Evolutionary conservation across 2,113 vertebrate species (phyloP), one percentile per base, ranked within the genome.

Genomic region (Chloebia gouldiae): DNA sequence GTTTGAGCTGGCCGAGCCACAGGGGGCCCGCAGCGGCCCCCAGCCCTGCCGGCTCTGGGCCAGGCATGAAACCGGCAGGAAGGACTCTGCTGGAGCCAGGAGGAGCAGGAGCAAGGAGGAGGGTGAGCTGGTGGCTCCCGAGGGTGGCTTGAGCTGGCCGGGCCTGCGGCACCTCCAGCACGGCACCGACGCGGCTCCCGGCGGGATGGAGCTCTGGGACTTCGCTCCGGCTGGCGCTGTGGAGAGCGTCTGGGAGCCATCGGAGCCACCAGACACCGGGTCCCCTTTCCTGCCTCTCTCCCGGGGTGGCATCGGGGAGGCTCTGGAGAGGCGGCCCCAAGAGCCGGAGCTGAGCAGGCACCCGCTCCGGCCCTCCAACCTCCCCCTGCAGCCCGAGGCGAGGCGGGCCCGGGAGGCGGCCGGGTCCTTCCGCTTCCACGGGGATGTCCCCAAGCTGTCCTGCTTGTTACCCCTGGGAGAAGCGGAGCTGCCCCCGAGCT

Each of bases 1-100:
- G 69, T 93, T 98, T 12, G 98, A 98, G 60, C 98, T 98, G 13
- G 97, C 98, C 1, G 97, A 97, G 59, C 61, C 95, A 5, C 98
- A 97, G 73, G 89, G 91, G 12, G 79, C 94, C 94, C 90, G 87
- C 84, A 79, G 87, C 12, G 61, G 66, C 60, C 89, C 97, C 61
- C 79, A 94, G 93, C 97, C 94, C 0, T 81, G 92, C 78, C 75
- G 91, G 54, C 87, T 83, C 50, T 85, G 91, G 88, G 28, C 66
- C 4, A 89, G 61, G 50, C 37, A 59, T 8, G 96, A 96, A 3
- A 64, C 97, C 9, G 73, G 92, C 54, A 97, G 90, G 79, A 97
- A 93, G 65, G 97, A 93, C 39, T 89, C 73, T 14, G 92, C 93
- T 16, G 90, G 95, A 33, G 94, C 97, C 70, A 93, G 94, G 73